These are phyloP conservation scores for Trinorchestia longiramus DNA, from an alignment of 1,140 invertebrate genomes.

Conservation along the genomic window DNA sequence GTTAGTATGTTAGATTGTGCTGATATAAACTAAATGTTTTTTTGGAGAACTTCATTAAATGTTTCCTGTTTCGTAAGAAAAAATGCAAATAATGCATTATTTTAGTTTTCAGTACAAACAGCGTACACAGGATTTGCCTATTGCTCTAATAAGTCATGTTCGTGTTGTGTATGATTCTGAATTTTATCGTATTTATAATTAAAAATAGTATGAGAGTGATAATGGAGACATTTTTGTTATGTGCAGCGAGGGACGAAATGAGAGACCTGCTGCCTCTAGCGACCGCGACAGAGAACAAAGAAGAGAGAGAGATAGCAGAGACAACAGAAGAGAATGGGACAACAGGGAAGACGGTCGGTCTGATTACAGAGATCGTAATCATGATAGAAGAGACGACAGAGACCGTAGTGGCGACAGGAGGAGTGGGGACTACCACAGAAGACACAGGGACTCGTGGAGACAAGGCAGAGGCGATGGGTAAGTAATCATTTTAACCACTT, in stretches of 20 bases:
- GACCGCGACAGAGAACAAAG: not conserved
- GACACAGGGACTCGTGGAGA: constrained; percentile 34
- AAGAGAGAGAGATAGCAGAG: not conserved
- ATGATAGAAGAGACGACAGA: constrained; percentile 30
- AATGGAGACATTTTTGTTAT: not conserved
- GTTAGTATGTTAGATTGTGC: not conserved
- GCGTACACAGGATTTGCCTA: not conserved
- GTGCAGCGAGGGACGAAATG: constrained; percentile 17
- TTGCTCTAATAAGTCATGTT: not conserved
- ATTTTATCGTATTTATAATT: not conserved
- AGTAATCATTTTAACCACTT: not conserved
- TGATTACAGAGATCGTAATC: constrained; percentile 33
- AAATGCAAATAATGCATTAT: not conserved
- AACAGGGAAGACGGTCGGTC: not conserved
- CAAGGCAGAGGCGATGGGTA: constrained; percentile 25
- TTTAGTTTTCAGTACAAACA: not conserved
- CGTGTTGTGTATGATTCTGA: not conserved
- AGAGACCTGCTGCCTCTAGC: not conserved
- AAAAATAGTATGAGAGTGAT: not conserved
- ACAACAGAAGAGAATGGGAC: not conserved
- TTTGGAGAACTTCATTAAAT: not conserved
- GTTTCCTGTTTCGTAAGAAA: not conserved
- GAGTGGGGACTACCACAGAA: constrained; percentile 20
- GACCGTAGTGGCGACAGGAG: constrained; percentile 27
- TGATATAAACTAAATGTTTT: not conserved